Evolutionary conservation across 1,140 invertebrate species (phyloP), one percentile per base, ranked within the genome.

Genomic region (Trachelipus rathkii): DNA sequence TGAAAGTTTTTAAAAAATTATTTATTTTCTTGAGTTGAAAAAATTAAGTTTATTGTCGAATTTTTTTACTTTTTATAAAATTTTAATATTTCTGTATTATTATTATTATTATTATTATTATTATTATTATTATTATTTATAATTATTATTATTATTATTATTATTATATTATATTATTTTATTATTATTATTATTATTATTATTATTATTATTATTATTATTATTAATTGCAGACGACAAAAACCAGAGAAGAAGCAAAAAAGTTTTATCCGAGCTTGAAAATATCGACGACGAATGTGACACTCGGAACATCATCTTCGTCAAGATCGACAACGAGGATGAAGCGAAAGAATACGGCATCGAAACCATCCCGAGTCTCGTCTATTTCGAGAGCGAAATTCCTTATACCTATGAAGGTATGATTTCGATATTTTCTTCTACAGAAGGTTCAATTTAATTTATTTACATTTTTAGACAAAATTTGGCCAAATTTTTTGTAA

Each of bases 281-380:
- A 95, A 95, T 83, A 96, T 96, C 84, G 95, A 96, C 83, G 95
- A 96, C 85, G 94, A 96, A 86, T 95, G 93, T 85, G 94, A 96
- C 85, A 87, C 91, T 78, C 86, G 95, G 77, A 93, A 92, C 60
- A 95, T 97, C 90, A 75, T 95, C 24, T 84, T 97, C 86, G 94
- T 96, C 0, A 97, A 97, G 86, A 94, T 96, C 83, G 94, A 96
- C 83, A 95, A 96, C 84, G 87, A 89, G 74, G 92, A 93, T 67
- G 93, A 96, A 87, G 93, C 94, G 44, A 90, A 91, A 84, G 93
- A 95, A 85, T 95, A 95, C 84, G 94, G 94, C 73, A 95, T 95
- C 82, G 92, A 95, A 83, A 92, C 92, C 90, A 85, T 94, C 73
- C 93, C 93, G 10, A 91, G 90, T 74, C 88, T 95, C 78, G 90